Base-by-base conservation (phyloP, 2,113 vertebrate genomes). In the Holacanthus passer region DNA sequence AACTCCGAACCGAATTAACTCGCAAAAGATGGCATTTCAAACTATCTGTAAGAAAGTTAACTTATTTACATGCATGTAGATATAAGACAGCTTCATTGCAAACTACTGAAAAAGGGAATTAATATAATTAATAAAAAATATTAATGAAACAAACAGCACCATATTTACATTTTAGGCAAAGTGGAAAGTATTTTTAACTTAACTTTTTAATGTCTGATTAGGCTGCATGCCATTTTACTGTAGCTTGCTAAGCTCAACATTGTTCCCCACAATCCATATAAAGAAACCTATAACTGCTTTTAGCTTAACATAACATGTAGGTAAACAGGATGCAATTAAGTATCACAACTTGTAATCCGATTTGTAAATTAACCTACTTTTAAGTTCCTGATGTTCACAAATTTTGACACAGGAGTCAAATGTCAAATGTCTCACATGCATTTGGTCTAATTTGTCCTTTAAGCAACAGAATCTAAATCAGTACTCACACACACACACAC, bases 1-100 rank as follows among this genome's bases (percentile, higher is more conserved):
- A n/a, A n/a, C n/a, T n/a, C n/a, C n/a, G n/a, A n/a, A 31, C 52
- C 10, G n/a, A 35, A 35, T 77, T 65, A 48, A 47, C 70, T 78
- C 1, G 4, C 14, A 65, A 41, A 59, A 70, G 32, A 43, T 0
- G 48, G 64, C 66, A 82, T 82, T 72, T 72, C 4, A 65, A 64
- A 48, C 41, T 73, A 5, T 31, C 5, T 11, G 14, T 14, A 16
- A 47, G 22, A 37, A 48, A 71, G 17, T 11, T 5, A 55, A 63
- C 11, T n/a, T 52, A 27, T 65, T 58, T 45, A 19, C 31, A 37
- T 53, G 29, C 60, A 68, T n/a, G 12, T 58, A n/a, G 10, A 71
- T 24, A 43, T 31, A 56, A 19, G 32, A 69, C 14, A 17, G 39
- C 10, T 41, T 41, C 24, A 43, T 3, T 31, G 6, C 7, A 32